Evolutionary conservation across 1,140 invertebrate genomes (phyloP), one percentile per base, ranked within the genome.

Genomic region (Drosophila navojoa): DNA sequence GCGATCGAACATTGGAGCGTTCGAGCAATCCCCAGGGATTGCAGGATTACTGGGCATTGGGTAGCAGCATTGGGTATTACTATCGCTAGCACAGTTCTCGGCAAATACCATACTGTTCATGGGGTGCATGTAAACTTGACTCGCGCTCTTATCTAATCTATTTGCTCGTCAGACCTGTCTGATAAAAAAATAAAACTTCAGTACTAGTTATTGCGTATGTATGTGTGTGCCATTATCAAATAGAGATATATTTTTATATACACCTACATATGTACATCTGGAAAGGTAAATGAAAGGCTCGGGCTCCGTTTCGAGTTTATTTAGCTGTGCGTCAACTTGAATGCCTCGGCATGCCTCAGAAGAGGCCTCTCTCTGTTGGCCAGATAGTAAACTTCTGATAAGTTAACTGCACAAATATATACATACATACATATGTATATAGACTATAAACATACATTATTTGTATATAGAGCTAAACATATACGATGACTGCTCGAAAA

Each of bases 81-180:
- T 54, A 13, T 53, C 15, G 35, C 25, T 54, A 1, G 6, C 22
- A 58, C 11, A 32, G 6, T 35, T 40, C 35, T 50, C 52, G 2
- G n/a, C 32, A 25, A 60, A 25, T 52, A 54, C 53, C 7, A 5
- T 5, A 7, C 55, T 10, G 45, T 10, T 2, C 16, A 3, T 13
- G 10, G 35, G 35, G 57, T 55, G 9, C 63, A 73, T 19, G 53
- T 50, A 29, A 63, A 70, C 59, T 57, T 70, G 61, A 16, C 25
- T 32, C n/a, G 16, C 35, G n/a, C 6, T 63, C 77, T 79, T 87
- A 86, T 86, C 81, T 86, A 79, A 87, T 86, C 81, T 52, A 58
- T 40, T 67, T 40, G 67, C 61, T 71, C 77, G 59, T 70, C 49
- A 53, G 57, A 49, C 52, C 71, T 72, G 54, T 76, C 64, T 61